phyloP scores from a whole-genome alignment of 2,113 vertebrate genomes.

The Cyanoramphus novaezelandiae region DNA sequence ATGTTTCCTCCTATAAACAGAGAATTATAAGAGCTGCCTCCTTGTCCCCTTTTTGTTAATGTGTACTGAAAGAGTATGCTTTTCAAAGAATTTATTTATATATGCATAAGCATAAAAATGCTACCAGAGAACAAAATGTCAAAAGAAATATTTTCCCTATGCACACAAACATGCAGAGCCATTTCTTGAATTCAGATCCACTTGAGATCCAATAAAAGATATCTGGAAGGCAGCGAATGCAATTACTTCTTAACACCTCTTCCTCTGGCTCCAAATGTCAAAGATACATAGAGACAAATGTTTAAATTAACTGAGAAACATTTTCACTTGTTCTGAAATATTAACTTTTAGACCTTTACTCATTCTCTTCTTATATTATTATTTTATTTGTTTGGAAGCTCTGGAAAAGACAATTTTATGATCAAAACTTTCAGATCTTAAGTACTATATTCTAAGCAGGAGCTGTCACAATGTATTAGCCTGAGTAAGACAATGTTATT shows the following conservation, averaged over 20 bases:
- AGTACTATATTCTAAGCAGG: not conserved
- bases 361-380: not conserved
- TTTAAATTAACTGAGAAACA: conserved; percentile 55
- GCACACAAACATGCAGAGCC: not conserved
- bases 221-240: conserved; percentile 41
- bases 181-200: conserved; percentile 29
- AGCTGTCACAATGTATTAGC: not conserved
- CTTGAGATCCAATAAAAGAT: conserved; percentile 50
- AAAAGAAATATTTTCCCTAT: conserved; percentile 16
- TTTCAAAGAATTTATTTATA: conserved; percentile 11
- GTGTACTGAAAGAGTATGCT: not conserved
- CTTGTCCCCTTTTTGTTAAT: not conserved
- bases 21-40: not conserved
- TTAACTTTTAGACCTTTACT: conserved; percentile 25
- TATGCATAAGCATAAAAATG: not conserved
- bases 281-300: conserved; percentile 41
- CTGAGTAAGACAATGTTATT: not conserved
- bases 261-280: conserved; percentile 63
- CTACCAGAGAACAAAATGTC: conserved; percentile 54
- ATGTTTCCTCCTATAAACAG: not conserved
- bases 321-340: conserved; percentile 35
- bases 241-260: conserved; percentile 42
- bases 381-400: conserved; percentile 34
- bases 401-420: not conserved
- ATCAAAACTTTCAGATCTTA: conserved; percentile 1